These are phyloP conservation scores for Chaenocephalus aceratus DNA, from an alignment of 2,113 vertebrate species.

Conservation along the genomic window DNA sequence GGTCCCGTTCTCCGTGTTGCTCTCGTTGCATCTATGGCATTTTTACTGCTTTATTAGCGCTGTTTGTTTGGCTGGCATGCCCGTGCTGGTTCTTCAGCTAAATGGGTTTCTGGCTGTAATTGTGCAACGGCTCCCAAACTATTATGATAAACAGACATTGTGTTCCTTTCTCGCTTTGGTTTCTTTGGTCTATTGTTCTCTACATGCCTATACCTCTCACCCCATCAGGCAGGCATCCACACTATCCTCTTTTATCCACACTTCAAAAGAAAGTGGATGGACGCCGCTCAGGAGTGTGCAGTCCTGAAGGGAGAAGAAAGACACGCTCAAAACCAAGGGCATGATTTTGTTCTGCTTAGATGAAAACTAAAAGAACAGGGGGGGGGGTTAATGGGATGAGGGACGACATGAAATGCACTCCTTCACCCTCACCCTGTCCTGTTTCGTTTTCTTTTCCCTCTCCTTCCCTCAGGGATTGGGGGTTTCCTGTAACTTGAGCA, in stretches of 20 bases:
- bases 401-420: constrained; percentile 48
- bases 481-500: constrained; percentile 77
- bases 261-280: constrained; percentile 74
- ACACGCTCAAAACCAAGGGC: constrained; percentile 46
- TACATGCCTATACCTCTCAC: constrained; percentile 55
- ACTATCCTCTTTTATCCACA: constrained; percentile 61
- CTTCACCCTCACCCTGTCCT: constrained; percentile 41
- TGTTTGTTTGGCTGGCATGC: constrained; percentile 56
- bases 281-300: constrained; percentile 47
- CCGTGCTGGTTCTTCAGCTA: constrained; percentile 59
- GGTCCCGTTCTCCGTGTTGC: constrained; percentile 25
- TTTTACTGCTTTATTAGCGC: constrained; percentile 71
- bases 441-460: constrained; percentile 32
- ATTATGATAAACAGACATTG: constrained; percentile 65
- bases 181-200: constrained; percentile 63
- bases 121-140: constrained; percentile 46
- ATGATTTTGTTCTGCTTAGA: constrained; percentile 54
- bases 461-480: constrained; percentile 58
- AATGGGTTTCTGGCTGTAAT: constrained; percentile 51
- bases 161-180: constrained; percentile 26
- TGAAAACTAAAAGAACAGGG: constrained; percentile 45
- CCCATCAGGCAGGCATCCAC: constrained; percentile 59
- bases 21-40: constrained; percentile 59
- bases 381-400: constrained; percentile 35
- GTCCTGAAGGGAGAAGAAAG: constrained; percentile 65